A percentile compares a stretch with the other conserved stretches of the same genome.
Conservation (phyloP, 2,113 vertebrate genomes). For the Urocolius indicus region DNA sequence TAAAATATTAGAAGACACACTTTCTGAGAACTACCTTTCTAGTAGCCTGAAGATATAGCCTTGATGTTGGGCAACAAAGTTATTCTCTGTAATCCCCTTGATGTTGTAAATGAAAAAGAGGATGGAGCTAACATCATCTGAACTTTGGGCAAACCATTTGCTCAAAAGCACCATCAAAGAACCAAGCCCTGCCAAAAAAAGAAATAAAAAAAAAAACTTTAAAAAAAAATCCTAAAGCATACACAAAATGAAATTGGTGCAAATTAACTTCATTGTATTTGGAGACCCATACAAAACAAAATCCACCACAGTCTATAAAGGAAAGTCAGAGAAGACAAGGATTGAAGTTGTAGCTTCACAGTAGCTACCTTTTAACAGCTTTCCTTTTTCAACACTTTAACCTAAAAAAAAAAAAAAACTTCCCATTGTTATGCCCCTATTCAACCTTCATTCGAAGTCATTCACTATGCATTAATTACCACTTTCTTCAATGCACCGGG, state of each 20-base stretch:
- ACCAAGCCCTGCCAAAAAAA: constrained; percentile 72
- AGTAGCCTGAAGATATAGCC: constrained; percentile 85
- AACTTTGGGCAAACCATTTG: constrained; percentile 86
- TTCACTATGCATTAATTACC: constrained; percentile 87
- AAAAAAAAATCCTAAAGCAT: constrained; percentile 62
- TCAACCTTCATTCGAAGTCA: constrained; percentile 85
- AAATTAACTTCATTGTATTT: constrained; percentile 81
- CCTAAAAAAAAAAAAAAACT: constrained; percentile 71
- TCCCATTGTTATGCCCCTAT: constrained; percentile 80
- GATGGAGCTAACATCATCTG: constrained; percentile 81
- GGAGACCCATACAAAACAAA: constrained; percentile 80
- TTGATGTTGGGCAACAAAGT: constrained; percentile 88
- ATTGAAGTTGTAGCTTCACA: constrained; percentile 78
- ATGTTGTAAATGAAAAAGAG: constrained; percentile 86
- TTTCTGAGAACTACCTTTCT: constrained; percentile 87
- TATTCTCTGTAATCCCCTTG: constrained; percentile 87
- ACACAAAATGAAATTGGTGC: constrained; percentile 81
- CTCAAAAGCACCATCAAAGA: constrained; percentile 85
- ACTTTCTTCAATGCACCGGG: constrained; percentile 76
- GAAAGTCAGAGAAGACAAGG: constrained; percentile 73
- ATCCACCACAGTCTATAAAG: constrained; percentile 72
- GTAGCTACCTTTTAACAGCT: constrained; percentile 82
- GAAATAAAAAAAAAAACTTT: neutral
- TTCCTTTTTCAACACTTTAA: constrained; percentile 80
- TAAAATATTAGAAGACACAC: constrained; percentile 87